phyloP scores from a whole-genome alignment of 2,888 invertebrate species.

The Pinctada fucata region DNA sequence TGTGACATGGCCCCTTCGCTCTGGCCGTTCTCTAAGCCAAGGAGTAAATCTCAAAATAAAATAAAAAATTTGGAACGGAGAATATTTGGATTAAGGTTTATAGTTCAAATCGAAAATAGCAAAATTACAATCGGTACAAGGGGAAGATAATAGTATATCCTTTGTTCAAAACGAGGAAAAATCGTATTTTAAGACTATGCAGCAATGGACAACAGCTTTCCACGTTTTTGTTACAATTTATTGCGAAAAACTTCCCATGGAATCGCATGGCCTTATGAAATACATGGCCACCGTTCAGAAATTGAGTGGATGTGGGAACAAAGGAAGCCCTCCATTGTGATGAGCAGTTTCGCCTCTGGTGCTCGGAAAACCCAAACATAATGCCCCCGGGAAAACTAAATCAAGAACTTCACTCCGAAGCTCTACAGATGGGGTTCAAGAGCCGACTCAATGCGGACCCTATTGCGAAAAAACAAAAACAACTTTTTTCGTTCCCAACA shows the following conservation, averaged over 20 bases:
- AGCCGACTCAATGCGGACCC: neutral
- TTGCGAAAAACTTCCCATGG: conserved; percentile 3
- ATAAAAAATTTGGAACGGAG: too few relatives aligned
- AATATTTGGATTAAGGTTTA: too few relatives aligned
- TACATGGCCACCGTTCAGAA: conserved; percentile 7
- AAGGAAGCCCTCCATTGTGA: conserved; percentile 18
- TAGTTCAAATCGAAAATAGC: too few relatives aligned
- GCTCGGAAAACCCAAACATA: too few relatives aligned
- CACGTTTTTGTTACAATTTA: conserved; percentile 7
- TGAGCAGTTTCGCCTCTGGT: conserved; percentile 1
- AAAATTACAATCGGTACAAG: too few relatives aligned
- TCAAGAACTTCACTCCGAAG: conserved; percentile 7
- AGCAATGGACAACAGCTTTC: conserved; percentile 12
- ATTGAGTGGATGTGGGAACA: neutral
- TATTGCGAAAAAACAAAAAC: neutral
- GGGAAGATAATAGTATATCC: too few relatives aligned
- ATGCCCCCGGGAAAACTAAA: conserved; percentile 12
- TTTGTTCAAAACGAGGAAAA: too few relatives aligned
- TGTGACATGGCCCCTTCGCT: too few relatives aligned
- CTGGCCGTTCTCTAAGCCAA: too few relatives aligned
- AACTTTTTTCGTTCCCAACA: too few relatives aligned
- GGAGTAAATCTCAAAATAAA: too few relatives aligned
- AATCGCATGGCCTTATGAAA: conserved; percentile 18
- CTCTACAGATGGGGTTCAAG: neutral
- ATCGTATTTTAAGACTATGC: too few relatives aligned